These are phyloP conservation scores for Pangasius larnaudii DNA, from an alignment of 2,797 vertebrate genomes.

Conservation along the genomic window DNA sequence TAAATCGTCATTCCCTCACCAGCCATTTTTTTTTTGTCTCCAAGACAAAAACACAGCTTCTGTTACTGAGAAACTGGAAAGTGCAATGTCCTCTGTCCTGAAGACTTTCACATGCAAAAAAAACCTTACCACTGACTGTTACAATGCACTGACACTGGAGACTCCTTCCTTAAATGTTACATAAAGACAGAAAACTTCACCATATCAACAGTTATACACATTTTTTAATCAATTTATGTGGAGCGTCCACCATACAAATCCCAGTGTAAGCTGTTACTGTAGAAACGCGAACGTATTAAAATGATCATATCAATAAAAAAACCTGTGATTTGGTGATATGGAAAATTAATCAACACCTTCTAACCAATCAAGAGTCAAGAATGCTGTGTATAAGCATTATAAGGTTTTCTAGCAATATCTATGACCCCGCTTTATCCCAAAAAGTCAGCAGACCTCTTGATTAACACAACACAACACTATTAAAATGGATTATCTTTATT, in stretches of 20 bases:
- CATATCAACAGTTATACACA: background rate
- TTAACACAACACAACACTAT: background rate
- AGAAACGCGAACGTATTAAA: no score
- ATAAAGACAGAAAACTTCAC: background rate
- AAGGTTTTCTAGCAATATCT: background rate
- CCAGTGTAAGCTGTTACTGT: background rate
- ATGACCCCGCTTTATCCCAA: background rate
- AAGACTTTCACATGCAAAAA: no score
- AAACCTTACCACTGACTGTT: background rate
- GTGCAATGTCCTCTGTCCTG: no score
- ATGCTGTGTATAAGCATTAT: no score
- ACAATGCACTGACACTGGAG: background rate
- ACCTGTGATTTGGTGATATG: no score
- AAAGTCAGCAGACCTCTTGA: no score
- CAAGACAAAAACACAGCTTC: no score
- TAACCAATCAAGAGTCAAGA: background rate
- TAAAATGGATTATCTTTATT: slow-evolving; percentile 31
- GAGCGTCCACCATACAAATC: no score
- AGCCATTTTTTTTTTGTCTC: background rate
- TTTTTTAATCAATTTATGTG: background rate
- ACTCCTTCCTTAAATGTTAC: background rate
- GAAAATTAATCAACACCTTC: background rate
- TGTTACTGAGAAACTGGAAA: no score
- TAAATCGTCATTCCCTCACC: background rate
- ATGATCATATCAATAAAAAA: no score